Percentiles rank a stretch among this genome's conserved stretches.
phyloP scores from a whole-genome alignment of 2,888 invertebrate genomes.

The Oscheius myriophilus region DNA sequence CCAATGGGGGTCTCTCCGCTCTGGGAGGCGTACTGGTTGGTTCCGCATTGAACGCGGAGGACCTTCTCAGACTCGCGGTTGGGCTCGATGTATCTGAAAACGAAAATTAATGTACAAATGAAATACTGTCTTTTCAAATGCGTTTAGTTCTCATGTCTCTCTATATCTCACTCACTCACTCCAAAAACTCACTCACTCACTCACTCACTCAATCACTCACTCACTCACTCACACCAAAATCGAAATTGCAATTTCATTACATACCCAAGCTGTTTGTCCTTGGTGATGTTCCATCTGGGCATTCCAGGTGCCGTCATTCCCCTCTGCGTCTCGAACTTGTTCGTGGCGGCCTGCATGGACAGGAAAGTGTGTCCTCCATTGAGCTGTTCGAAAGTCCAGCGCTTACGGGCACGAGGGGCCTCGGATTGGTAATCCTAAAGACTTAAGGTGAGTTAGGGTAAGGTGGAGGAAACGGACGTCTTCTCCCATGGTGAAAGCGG shows the following conservation, averaged over 20 bases:
- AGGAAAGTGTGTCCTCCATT: conserved; percentile 68
- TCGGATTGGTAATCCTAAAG: conserved; percentile 31
- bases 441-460: background rate
- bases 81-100: conserved; percentile 66
- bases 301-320: conserved; percentile 70
- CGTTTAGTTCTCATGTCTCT: too few relatives aligned
- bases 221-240: too few relatives aligned
- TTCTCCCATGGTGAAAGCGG: conserved; percentile 32
- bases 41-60: conserved; percentile 68
- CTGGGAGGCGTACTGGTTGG: conserved; percentile 70
- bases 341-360: conserved; percentile 68
- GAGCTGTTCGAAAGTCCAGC: conserved; percentile 69
- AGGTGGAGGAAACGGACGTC: conserved; percentile 20
- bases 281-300: conserved; percentile 69
- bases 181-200: too few relatives aligned
- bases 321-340: conserved; percentile 68
- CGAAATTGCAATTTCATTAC: too few relatives aligned
- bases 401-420: conserved; percentile 46
- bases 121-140: background rate
- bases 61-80: conserved; percentile 68
- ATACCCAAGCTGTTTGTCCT: conserved; percentile 68
- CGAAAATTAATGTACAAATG: background rate
- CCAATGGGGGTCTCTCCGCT: conserved; percentile 69
- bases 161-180: too few relatives aligned
- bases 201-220: too few relatives aligned